Base-by-base conservation (phyloP, 2,888 invertebrate genomes). In the Lacanobia oleracea region DNA sequence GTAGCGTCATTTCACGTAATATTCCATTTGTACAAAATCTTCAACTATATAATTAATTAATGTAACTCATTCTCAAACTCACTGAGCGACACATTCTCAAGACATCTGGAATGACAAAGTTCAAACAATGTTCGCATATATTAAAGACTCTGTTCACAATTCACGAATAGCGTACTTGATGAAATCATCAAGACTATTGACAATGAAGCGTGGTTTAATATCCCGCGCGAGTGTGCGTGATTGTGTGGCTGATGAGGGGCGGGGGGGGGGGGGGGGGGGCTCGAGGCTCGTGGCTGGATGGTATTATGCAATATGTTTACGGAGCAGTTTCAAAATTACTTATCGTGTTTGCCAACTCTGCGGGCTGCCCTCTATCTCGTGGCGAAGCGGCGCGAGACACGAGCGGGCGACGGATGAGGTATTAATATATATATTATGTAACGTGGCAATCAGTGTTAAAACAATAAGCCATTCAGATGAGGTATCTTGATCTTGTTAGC, bases 271-370 rank as follows among this genome's bases (percentile, higher is more conserved):
- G 33, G 68, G 18, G 23, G 10, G 16, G 23, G 8, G 40, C 33
- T 33, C 33, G 8, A 0, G 50, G 33, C 33, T 40, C 40, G 18
- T 37, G 23, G 18, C 45, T 62, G 14, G 54, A 18, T 66, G 50
- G 40, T 74, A 69, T 72, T 68, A 78, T 70, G 81, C 77, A 79
- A 79, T 72, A 75, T 77, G 81, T 78, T 76, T 75, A 81, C 60
- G 60, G 50, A 79, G 75, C 79, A 79, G 83, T 77, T 81, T 76
- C 79, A 72, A 83, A 84, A 87, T 87, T 82, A 86, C 86, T 87
- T 86, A 84, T 81, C 81, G 71, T 84, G 87, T 87, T 85, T 82
- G 85, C 76, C 76, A 76, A 72, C 71, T 73, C 60, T 75, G 75
- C 68, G 72, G 76, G 74, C 67, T 67, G 71, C 69, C 71, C 77